Evolutionary conservation across 2,888 invertebrate genomes (phyloP), one percentile per base, ranked within the genome.

Genomic region (Cerastoderma edule): DNA sequence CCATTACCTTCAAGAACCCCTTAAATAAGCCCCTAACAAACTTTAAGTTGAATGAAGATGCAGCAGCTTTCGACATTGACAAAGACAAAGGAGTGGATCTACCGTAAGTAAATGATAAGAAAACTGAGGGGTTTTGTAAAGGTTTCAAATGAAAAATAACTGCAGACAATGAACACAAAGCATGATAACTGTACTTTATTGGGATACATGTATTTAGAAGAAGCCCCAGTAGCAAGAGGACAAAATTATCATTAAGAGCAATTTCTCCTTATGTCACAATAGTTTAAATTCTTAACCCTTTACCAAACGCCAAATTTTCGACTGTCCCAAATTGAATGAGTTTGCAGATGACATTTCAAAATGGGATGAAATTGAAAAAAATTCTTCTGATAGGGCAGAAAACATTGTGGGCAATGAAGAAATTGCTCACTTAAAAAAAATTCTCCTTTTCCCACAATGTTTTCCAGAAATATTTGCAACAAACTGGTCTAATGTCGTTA

Each of bases 371-470:
- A n/a, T n/a, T n/a, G n/a, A n/a, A n/a, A n/a, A n/a, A 19, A 5
- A 16, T 5, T 19, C 46, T 46, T 16, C 46, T 46, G 16, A 39
- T 46, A 46, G 46, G 8, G 8, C n/a, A 13, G 50, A 50, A 50
- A 50, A 50, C 50, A 50, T 50, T 50, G 50, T 50, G 50, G 50
- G 8, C 13, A 50, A 50, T n/a, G 8, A 22, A 13, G 50, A 8
- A n/a, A 50, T 13, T 50, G 50, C 50, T 50, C 10, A n/a, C 22
- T 5, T 5, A 6, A 6, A 50, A 5, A 16, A 50, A 13, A n/a
- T 50, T 50, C 10, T 50, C 50, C 50, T 50, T 50, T 50, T 50
- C 10, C 50, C 50, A 50, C n/a, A 50, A 13, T 50, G 50, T 50
- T 50, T 50, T 50, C 50, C 6, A n/a, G 10, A n/a, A n/a, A n/a